These are phyloP conservation scores for Heptranchias perlo DNA, from an alignment of 2,113 vertebrate species.

Conservation along the genomic window DNA sequence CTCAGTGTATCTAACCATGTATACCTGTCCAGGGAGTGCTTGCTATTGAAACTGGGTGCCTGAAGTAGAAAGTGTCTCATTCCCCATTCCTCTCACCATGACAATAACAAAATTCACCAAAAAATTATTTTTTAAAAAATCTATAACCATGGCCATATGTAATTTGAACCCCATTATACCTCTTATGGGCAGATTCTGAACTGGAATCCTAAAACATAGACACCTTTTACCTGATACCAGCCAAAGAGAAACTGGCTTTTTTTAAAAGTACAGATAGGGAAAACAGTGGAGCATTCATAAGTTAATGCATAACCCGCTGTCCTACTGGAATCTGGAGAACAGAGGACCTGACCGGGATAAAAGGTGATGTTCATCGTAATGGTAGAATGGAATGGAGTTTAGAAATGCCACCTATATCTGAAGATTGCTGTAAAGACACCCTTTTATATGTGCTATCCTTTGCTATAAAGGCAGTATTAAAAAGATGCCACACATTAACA, in stretches of 20 bases:
- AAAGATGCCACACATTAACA: too few species aligned
- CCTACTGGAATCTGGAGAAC: background rate
- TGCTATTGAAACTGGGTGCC: background rate
- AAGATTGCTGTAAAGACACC: background rate
- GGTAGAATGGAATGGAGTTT: background rate
- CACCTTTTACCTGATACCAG: background rate
- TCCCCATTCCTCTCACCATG: background rate
- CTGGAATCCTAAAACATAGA: background rate
- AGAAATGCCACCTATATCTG: background rate
- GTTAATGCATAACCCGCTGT: background rate
- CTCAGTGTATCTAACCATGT: background rate
- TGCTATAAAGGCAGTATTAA: too few species aligned
- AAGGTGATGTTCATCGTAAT: background rate
- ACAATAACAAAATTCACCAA: background rate
- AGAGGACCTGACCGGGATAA: background rate
- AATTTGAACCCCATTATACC: background rate
- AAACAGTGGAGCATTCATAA: background rate
- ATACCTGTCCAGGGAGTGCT: background rate
- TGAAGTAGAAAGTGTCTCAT: background rate
- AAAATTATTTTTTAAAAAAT: background rate
- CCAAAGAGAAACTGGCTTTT: background rate
- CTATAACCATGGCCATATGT: background rate
- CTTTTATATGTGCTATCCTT: too few species aligned
- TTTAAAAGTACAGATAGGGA: background rate
- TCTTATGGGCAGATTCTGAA: background rate